Evolutionary conservation across 2,888 invertebrate species (phyloP), one percentile per base, ranked within the genome.

Genomic region (Cataglyphis livida): DNA sequence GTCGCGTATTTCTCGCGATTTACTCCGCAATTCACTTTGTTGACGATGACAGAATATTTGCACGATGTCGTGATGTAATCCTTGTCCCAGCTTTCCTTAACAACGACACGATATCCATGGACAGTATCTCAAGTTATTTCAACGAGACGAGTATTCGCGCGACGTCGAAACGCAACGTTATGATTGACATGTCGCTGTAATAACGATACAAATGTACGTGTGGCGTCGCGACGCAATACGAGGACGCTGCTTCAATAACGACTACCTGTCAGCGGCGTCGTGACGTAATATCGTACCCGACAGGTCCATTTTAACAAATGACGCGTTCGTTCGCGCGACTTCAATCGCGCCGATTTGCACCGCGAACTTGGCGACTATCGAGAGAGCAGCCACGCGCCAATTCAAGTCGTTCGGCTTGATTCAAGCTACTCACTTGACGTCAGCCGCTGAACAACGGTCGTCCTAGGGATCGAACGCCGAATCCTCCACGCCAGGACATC

Each of bases 251-350:
- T 15, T 25, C 51, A 21, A 6, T 35, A 3, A 76, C 35, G 38
- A 21, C 25, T 32, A 25, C 51, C 68, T 15, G 68, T 75, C 75
- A 18, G 12, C 25, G 25, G 48, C 35, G 48, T 38, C 51, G 25
- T n/a, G 51, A 44, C 3, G 35, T 18, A 25, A 65, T 25, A 28
- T 32, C n/a, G 41, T 70, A n/a, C 51, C 25, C 76, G 68, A 70
- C 51, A 66, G 64, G 54, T 68, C 68, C 76, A 76, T 68, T 68
- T 54, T 21, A 68, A 54, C 65, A 32, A 62, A 62, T 25, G 64
- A 62, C 44, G 21, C 71, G 28, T 28, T 21, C 38, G 18, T 28
- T 21, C 38, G 51, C 18, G 61, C 25, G 64, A 28, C 41, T 41
- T 41, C 32, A 32, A 5, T 32, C 41, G 73, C 21, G 35, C n/a